These are phyloP conservation scores for Philaenus spumarius DNA, from an alignment of 1,140 invertebrate species.

Conservation along the genomic window DNA sequence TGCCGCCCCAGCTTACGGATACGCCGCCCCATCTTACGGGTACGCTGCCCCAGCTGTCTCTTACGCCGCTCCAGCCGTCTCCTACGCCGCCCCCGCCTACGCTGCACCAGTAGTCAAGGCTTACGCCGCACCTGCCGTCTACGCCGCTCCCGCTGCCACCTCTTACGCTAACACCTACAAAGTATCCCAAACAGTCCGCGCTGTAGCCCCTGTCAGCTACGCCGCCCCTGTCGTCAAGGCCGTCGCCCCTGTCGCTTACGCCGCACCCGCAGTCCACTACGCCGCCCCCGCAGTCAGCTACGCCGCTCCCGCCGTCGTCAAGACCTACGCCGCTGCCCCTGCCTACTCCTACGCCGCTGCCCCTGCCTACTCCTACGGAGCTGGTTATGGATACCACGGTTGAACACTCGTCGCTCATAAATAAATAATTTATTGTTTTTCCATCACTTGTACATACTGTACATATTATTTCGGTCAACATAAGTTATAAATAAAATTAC, in stretches of 20 bases:
- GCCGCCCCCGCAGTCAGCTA: conserved; percentile 18
- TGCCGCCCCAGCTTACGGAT: conserved; percentile 26
- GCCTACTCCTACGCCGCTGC: neutral
- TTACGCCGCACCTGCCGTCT: conserved; percentile 5
- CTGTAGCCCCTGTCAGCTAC: conserved; percentile 24
- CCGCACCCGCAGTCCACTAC: conserved; percentile 30
- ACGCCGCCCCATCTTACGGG: conserved; percentile 24
- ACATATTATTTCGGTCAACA: no score
- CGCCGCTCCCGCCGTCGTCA: conserved; percentile 18
- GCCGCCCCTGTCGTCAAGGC: conserved; percentile 29
- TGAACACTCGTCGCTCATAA: no score
- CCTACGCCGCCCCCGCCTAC: conserved; percentile 25
- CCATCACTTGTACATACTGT: no score
- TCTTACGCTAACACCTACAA: conserved; percentile 29
- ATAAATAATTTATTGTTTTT: no score
- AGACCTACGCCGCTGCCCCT: conserved; percentile 11
- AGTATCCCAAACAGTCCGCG: conserved; percentile 23
- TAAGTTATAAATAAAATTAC: no score
- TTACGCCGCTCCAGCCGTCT: conserved; percentile 17
- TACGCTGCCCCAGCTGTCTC: conserved; percentile 20
- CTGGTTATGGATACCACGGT: no score
- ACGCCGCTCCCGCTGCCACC: conserved; percentile 13
- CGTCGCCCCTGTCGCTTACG: conserved; percentile 32
- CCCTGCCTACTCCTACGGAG: neutral
- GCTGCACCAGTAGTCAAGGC: conserved; percentile 16